Evolutionary conservation across 2,888 invertebrate species (phyloP).

Genomic region (Mamestra brassicae): DNA sequence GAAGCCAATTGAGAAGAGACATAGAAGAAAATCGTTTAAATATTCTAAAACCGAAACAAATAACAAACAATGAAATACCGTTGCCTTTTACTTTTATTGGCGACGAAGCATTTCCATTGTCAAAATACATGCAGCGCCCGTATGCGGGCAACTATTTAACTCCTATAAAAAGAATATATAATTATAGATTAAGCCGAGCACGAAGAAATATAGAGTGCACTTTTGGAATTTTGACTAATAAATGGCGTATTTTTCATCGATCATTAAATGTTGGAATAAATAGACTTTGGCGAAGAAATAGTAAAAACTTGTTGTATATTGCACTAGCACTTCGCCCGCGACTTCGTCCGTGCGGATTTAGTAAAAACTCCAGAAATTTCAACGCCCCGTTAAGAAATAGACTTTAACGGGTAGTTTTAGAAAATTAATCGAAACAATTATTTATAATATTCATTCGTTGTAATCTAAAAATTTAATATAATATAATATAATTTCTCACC

Average conservation of each 20-base stretch:
- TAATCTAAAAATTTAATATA: too few species aligned
- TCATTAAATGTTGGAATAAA: slow-evolving; percentile 38
- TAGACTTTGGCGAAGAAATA: slow-evolving; percentile 52
- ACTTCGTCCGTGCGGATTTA: too few species aligned
- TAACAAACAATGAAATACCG: slow-evolving; percentile 44
- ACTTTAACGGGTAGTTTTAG: too few species aligned
- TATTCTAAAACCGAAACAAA: slow-evolving; percentile 23
- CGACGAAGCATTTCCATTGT: slow-evolving; percentile 56
- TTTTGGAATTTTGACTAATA: slow-evolving; percentile 29
- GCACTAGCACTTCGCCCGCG: too few species aligned
- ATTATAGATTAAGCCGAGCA: slow-evolving; percentile 43
- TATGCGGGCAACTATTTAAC: slow-evolving; percentile 39
- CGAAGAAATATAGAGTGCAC: slow-evolving; percentile 36
- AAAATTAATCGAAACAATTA: too few species aligned
- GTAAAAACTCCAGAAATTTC: too few species aligned
- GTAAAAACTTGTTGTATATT: slow-evolving; percentile 53
- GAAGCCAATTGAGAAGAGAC: slow-evolving; percentile 34
- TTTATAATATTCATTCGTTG: too few species aligned
- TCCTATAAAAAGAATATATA: slow-evolving; percentile 46
- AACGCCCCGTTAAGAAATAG: too few species aligned
- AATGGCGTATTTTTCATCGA: slow-evolving; percentile 20
- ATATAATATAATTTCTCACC: too few species aligned
- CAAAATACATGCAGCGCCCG: slow-evolving; percentile 49
- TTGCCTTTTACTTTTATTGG: slow-evolving; percentile 58
- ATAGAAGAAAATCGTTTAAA: slow-evolving; percentile 47